Base-by-base conservation (phyloP, 2,888 invertebrate species). In the Abrostola tripartita region DNA sequence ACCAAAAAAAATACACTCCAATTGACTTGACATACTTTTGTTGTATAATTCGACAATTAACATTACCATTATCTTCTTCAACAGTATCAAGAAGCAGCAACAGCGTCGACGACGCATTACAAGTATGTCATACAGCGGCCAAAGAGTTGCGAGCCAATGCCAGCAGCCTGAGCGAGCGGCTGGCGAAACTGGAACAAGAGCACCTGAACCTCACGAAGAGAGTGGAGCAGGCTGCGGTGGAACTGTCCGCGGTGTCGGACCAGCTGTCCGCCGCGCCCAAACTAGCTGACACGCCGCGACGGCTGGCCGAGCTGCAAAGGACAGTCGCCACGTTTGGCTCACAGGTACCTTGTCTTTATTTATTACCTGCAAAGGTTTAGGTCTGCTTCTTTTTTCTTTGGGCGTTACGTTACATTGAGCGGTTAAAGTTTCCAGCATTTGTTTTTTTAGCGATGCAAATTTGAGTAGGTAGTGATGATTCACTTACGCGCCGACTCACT, bases 41-140 rank as follows among this genome's bases (percentile, higher is more conserved):
- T n/a, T 6, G 6, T 44, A n/a, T n/a, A n/a, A 44, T 5, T n/a
- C 14, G 5, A 6, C 0, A n/a, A n/a, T 12, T 44, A 12, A 12
- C 12, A 14, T 6, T 8, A 10, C 5, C 24, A n/a, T 9, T n/a
- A 7, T 44, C 24, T 41, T 81, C 82, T 81, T 83, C 76, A 81
- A 77, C 89, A 96, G 96, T 97, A 83, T 91, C 96, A 89, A 96
- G 96, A 67, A 96, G 96, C 83, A 97, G 96, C 87, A 96, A 96
- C 86, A 95, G 96, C 65, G 95, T 97, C 75, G 96, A 96, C 56
- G 97, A 97, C 85, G 96, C 96, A 1, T 87, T 97, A 56, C 97
- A 97, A 88, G 94, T 96, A 82, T 97, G 96, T 87, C 97, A 97
- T 85, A 96, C 97, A 10, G 94, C 96, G 7, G 96, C 96, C 9